Evolutionary conservation across 2,888 invertebrate species (phyloP).

Genomic region (Thymelicus lineola): DNA sequence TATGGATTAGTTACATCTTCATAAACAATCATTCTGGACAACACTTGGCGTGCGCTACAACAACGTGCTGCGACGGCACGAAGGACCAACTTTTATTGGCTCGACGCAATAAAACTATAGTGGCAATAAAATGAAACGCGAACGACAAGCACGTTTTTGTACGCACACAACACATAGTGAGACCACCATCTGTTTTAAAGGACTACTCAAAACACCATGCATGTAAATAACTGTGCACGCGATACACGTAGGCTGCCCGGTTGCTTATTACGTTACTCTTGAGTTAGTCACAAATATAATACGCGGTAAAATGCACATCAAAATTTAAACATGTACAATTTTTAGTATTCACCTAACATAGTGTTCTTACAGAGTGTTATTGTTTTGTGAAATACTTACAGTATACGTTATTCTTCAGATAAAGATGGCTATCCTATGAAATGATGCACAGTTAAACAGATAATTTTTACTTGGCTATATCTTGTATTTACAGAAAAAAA

Average conservation of each 20-base stretch:
- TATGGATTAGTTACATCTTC: slow-evolving; percentile 83
- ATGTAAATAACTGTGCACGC: slow-evolving; percentile 67
- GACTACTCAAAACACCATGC: slow-evolving; percentile 79
- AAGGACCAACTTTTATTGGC: slow-evolving; percentile 38
- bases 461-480: slow-evolving; percentile 88
- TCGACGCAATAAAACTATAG: slow-evolving; percentile 1
- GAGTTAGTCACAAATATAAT: slow-evolving; percentile 67
- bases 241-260: slow-evolving; percentile 60
- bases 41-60: slow-evolving; percentile 59
- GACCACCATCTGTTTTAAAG: slow-evolving; percentile 74
- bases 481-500: slow-evolving; percentile 82
- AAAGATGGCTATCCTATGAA: slow-evolving; percentile 89
- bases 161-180: slow-evolving; percentile 60
- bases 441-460: slow-evolving; percentile 91
- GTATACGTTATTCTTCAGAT: slow-evolving; percentile 85
- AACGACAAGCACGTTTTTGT: slow-evolving; percentile 56
- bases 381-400: slow-evolving; percentile 85
- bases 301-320: slow-evolving; percentile 58
- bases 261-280: slow-evolving; percentile 44
- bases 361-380: slow-evolving; percentile 83
- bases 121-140: slow-evolving; percentile 6
- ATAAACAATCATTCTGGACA: slow-evolving; percentile 64
- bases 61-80: slow-evolving; percentile 55
- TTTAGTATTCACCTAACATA: slow-evolving; percentile 81
- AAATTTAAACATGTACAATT: slow-evolving; percentile 61